Evolutionary conservation across 2,113 vertebrate genomes (phyloP), one percentile per base, ranked within the genome.

Genomic region (Macquaria australasica): DNA sequence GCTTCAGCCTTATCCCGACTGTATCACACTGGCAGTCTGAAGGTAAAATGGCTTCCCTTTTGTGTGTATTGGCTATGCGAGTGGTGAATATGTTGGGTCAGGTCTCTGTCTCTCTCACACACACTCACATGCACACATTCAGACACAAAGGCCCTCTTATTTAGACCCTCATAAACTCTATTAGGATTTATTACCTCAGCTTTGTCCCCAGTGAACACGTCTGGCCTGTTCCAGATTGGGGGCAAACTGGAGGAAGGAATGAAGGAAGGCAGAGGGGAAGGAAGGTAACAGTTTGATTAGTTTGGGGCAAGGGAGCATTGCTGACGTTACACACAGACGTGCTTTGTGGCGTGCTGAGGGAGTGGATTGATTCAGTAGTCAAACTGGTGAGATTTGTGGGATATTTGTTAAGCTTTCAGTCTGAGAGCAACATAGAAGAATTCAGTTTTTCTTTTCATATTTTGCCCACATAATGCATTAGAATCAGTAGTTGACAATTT

Each of bases 171-270:
- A 83, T 91, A 85, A 93, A 93, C 91, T 89, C 89, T 79, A 87
- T 94, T 92, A 93, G 86, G 75, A 85, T 94, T 92, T 92, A 89
- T 88, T 91, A 88, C 89, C 80, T 79, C 76, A 76, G 85, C 84
- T 85, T 90, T 91, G 89, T 92, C 87, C 88, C 87, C 48, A 58
- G 89, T 85, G 85, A 89, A 81, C 89, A 89, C 1, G 80, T 85
- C 87, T 89, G 88, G 76, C 66, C 79, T 82, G 77, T 68, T 86
- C 55, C 77, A 87, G 84, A 82, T 79, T 78, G 82, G 80, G 77
- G 72, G 81, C 58, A 90, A 88, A 86, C 64, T 82, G 60, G 67
- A 81, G 56, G 77, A 70, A 84, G 70, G 73, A 87, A 56, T 50
- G 73, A 56, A 67, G 50, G 68, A 81, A 79, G 76, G 86, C 73